phyloP scores from a whole-genome alignment of 2,113 vertebrate genomes.

The Halcyon senegalensis region DNA sequence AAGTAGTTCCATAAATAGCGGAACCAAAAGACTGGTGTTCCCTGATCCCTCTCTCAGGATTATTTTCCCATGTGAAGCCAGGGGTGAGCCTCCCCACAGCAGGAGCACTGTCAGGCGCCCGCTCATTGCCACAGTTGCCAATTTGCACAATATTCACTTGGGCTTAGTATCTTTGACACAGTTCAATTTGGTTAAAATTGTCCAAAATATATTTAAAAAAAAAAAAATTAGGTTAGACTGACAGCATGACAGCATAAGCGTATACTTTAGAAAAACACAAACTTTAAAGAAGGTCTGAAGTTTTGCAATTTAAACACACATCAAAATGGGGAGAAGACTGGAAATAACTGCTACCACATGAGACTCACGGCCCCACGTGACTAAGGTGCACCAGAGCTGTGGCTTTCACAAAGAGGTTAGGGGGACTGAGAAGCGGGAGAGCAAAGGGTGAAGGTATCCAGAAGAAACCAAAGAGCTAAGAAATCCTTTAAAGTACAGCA shows the following conservation, averaged over 20 bases:
- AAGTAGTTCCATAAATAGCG: slow-evolving; percentile 42
- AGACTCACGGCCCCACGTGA: neutral
- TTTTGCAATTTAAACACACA: neutral
- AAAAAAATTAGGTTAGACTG: neutral
- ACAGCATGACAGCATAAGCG: neutral
- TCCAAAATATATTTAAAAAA: neutral
- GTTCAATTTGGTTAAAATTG: neutral
- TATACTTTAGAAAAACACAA: neutral
- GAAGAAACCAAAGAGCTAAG: neutral
- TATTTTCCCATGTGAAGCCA: slow-evolving; percentile 47
- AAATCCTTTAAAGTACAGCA: neutral
- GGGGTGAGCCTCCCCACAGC: neutral
- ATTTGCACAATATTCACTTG: neutral
- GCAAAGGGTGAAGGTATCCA: neutral
- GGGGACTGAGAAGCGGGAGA: neutral
- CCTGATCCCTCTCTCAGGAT: neutral
- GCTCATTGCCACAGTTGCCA: neutral
- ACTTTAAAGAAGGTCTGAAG: neutral
- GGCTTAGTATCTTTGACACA: neutral
- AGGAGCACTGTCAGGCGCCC: neutral
- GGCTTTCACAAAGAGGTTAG: neutral
- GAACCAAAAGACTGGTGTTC: slow-evolving; percentile 9
- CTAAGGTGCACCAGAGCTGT: neutral
- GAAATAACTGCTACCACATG: neutral
- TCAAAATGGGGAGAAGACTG: neutral